Evolutionary conservation across 2,888 invertebrate genomes (phyloP), one percentile per base, ranked within the genome.

Genomic region (Andricus quercusramuli): DNA sequence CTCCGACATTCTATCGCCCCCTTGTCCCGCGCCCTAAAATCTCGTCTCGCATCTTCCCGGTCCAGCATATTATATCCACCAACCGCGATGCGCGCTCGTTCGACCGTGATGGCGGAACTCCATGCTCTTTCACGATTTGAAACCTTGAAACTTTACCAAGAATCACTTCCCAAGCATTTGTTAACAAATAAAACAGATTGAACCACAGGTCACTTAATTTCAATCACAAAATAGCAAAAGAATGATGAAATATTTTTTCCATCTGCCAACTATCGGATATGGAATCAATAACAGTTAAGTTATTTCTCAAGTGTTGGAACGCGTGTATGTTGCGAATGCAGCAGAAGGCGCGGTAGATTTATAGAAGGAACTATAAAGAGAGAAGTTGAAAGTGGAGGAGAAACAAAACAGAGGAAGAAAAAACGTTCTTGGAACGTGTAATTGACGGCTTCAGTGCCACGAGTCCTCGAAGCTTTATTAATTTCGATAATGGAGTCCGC

Each of bases 31-130:
- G 80, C 80, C 74, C 81, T 76, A 78, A 81, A 80, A 83, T 80
- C 83, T 84, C 82, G 83, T 51, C 68, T 83, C 84, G 83, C 83
- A 85, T 86, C 86, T 83, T 87, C 86, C 77, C 70, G 79, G 85
- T 83, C 86, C 85, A 82, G 83, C 85, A 82, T 32, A 74, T 74
- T 78, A 85, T 85, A 87, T 88, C 88, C 86, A 81, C 87, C 88
- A 88, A 88, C 89, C 88, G 85, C 89, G 88, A 84, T 85, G 85
- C 86, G 86, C 83, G 88, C 80, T 88, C 88, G 86, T 83, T 91
- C 89, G 85, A 90, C 88, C 89, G 90, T 89, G 87, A 91, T 91
- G 91, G 91, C 91, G 91, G 90, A 87, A 84, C 85, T 74, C 51
- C 74, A 74, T 74, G 29, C 51, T 74, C 51, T 51, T 74, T n/a